Base-by-base conservation (phyloP, 1,140 invertebrate genomes). In the Drosophila aff. region DNA sequence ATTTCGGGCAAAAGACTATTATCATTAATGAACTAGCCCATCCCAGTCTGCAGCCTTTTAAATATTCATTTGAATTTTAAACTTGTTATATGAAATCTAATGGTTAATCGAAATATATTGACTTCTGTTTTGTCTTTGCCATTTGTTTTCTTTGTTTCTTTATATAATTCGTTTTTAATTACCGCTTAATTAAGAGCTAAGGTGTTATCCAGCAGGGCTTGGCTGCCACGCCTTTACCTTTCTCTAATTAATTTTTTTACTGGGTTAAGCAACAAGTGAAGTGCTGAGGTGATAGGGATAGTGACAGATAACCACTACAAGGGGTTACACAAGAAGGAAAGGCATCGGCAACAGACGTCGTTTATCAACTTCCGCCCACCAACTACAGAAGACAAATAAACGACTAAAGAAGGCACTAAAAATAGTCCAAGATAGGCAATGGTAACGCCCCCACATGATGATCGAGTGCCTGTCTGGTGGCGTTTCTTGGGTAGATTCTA, bases 291-390 rank as follows among this genome's bases (percentile, higher is more conserved):
- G 63, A 62, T 76, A 59, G 60, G 61, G 67, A 68, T 73, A 82
- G 58, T 57, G 60, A 44, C 61, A 71, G 76, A 84, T 79, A 83
- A 83, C 69, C 65, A 61, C 41, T 49, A 23, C 11, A 38, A 23
- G 3, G 18, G 16, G 18, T 23, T 55, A n/a, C 58, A 68, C 40
- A 40, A 43, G 36, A 67, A 41, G 44, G n/a, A 61, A 59, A 33
- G 28, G 38, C 33, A 53, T 9, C 3, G 18, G 26, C 10, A 57
- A 41, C 41, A 73, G 67, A 23, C 31, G 50, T 21, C 33, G 10
- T 58, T 84, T 79, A 83, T 83, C 81, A 84, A 64, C 65, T 76
- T 83, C 76, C 76, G 81, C 23, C 61, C 28, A 53, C 5, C 18
- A 7, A 53, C 33, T 23, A 55, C 2, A 38, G 9, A 10, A 6